These are phyloP conservation scores for Cariama cristata DNA, from an alignment of 2,113 vertebrate species.

Conservation along the genomic window DNA sequence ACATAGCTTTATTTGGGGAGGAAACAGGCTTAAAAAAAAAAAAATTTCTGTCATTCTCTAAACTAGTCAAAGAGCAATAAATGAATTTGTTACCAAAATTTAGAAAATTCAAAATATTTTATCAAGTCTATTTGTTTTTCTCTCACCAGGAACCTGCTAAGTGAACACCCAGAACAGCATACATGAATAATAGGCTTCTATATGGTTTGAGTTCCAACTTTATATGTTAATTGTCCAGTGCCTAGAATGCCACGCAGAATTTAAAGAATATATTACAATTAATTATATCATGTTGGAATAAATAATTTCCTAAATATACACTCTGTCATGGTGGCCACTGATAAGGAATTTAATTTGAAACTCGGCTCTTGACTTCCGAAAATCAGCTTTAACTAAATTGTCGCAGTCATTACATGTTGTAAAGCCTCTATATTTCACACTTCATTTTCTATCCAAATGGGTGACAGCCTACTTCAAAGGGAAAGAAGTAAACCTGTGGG, in stretches of 20 bases:
- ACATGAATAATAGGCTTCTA: not conserved
- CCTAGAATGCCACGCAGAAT: not conserved
- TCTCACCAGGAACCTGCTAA: not conserved
- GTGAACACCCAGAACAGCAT: not conserved
- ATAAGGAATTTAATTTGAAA: constrained; percentile 66
- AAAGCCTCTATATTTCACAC: constrained; percentile 69
- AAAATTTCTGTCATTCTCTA: not conserved
- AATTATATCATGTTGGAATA: constrained; percentile 40
- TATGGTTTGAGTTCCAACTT: not conserved
- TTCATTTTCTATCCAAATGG: constrained; percentile 63
- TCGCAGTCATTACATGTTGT: constrained; percentile 59
- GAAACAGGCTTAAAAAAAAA: not conserved
- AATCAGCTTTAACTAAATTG: constrained; percentile 69
- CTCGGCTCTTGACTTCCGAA: constrained; percentile 42
- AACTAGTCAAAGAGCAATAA: not conserved
- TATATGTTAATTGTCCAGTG: not conserved
- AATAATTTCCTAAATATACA: constrained; percentile 57
- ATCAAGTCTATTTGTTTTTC: not conserved
- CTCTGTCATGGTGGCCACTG: constrained; percentile 20
- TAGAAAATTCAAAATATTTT: not conserved
- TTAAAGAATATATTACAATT: constrained; percentile 19
- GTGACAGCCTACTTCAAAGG: constrained; percentile 54
- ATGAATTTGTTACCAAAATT: not conserved
- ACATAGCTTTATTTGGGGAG: not conserved
- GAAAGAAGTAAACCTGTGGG: constrained; percentile 40